Evolutionary conservation across 2,888 invertebrate species (phyloP).

Genomic region (Epinotia brunnichana): DNA sequence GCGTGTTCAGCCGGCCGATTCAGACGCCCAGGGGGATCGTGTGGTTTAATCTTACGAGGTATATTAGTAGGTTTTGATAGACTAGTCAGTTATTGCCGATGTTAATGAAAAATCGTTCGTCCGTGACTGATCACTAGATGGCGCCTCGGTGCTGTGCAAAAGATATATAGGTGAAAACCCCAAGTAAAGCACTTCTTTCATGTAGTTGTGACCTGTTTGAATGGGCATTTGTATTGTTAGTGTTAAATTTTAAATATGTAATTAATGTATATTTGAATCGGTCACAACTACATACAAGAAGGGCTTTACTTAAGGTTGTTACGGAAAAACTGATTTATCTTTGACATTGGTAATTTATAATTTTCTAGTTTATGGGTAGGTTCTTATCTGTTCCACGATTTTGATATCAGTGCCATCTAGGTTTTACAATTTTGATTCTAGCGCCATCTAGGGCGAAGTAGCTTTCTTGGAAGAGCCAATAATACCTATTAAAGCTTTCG

Average conservation of each 20-base stretch:
- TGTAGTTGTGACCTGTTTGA: too few relatives aligned
- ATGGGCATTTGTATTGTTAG: too few relatives aligned
- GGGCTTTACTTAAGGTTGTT: conserved; percentile 1
- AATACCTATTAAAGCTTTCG: too few relatives aligned
- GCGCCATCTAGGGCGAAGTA: background rate
- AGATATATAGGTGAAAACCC: background rate
- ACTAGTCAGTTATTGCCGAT: conserved; percentile 24
- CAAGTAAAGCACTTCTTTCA: too few relatives aligned
- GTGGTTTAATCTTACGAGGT: conserved; percentile 66
- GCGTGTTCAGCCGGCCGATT: conserved; percentile 62
- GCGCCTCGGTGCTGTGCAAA: background rate
- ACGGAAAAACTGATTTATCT: conserved; percentile 3
- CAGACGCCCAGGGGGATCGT: conserved; percentile 62
- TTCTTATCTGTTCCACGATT: conserved; percentile 9
- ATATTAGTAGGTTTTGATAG: conserved; percentile 56
- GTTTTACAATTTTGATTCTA: background rate
- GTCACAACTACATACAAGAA: too few relatives aligned
- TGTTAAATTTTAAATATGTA: too few relatives aligned
- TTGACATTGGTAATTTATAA: background rate
- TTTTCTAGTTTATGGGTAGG: background rate
- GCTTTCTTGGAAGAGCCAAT: too few relatives aligned
- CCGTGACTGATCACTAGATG: background rate
- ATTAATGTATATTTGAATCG: too few relatives aligned
- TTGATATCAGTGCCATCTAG: background rate
- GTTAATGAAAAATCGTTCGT: conserved; percentile 1